Evolutionary conservation across 30 jellyfish, hydroid and myxozoan genomes (phyloP), one percentile per base, ranked within the genome.

Genomic region (Aurelia sp.): DNA sequence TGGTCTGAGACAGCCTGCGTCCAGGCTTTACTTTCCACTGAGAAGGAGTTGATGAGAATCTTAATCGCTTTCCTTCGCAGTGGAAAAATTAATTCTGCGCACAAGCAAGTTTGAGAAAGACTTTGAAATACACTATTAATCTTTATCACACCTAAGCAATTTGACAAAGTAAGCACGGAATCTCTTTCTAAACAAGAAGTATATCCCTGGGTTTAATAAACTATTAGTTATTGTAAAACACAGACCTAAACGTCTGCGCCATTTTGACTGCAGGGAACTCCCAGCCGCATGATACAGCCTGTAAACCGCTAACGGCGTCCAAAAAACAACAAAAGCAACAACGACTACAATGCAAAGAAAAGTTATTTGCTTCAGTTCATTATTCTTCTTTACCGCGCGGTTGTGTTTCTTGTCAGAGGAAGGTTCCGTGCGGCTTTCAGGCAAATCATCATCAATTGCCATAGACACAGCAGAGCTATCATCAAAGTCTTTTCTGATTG

Each of bases 261-360:
- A 31, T 30, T 64, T 24, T 22, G 21, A 22, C 0, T 27, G 16
- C 21, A 59, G 44, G 0, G 64, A 15, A 16, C 10, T n/a, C 3
- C 65, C 77, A 4, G 20, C 35, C 20, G 88, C 63, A 77, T 55
- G 62, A 17, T 16, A 11, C 21, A 77, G 18, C 61, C 88, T 57
- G 65, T 77, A 77, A 9, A 77, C 77, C 18, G 74, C 74, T 69
- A 77, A 35, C 38, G 88, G 88, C 0, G 77, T 57, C 88, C 88
- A 77, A 1, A 77, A 41, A 58, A 77, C 13, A 63, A 77, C 51
- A 77, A 77, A 77, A 35, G 61, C 9, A 0, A 22, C 41, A 18
- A 61, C 88, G 15, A 77, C 55, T 0, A 59, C 20, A 1, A 59
- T 40, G 68, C 88, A 77, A 38, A 77, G 47, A 15, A 59, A 13